Evolutionary conservation across 1,140 invertebrate genomes (phyloP).

Genomic region (Drosophila albomicans): DNA sequence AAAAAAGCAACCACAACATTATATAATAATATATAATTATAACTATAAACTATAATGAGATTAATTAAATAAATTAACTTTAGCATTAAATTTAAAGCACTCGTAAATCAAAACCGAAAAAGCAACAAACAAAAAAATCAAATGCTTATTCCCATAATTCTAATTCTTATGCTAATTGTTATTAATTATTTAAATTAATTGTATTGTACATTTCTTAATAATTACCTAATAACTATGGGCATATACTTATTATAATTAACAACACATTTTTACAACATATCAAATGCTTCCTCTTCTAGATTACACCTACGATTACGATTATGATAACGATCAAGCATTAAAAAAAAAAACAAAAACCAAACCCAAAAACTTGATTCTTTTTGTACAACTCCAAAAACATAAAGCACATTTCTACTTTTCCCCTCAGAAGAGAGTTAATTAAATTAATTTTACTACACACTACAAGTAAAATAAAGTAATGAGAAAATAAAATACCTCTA

Average conservation of each 20-base stretch:
- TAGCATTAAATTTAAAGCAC: constrained; percentile 35
- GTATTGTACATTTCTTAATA: constrained; percentile 64
- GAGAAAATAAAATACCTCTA: constrained; percentile 52
- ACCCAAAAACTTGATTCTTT: constrained; percentile 7
- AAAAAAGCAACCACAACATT: constrained; percentile 35
- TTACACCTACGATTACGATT: constrained; percentile 45
- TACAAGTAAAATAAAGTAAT: constrained; percentile 21
- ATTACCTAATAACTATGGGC: constrained; percentile 16
- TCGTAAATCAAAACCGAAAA: constrained; percentile 28
- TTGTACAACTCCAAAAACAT: constrained; percentile 13
- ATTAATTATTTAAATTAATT: constrained; percentile 81
- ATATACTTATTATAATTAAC: constrained; percentile 38
- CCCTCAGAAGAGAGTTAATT: constrained; percentile 2
- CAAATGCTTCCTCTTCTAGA: constrained; percentile 83
- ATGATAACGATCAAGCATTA: constrained; percentile 49
- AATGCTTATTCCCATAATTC: constrained; percentile 45
- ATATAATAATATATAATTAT: constrained; percentile 21
- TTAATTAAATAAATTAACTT: constrained; percentile 27
- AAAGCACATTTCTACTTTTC: constrained; percentile 19
- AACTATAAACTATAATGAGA: constrained; percentile 30
- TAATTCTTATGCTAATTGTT: constrained; percentile 62
- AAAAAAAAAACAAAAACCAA: constrained; percentile 12
- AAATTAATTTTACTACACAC: constrained; percentile 22
- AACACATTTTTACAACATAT: constrained; percentile 83
- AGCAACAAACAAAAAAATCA: constrained; percentile 37